Base-by-base conservation (phyloP, 92 coral and sea anemone genomes). In the Metridium senile region DNA sequence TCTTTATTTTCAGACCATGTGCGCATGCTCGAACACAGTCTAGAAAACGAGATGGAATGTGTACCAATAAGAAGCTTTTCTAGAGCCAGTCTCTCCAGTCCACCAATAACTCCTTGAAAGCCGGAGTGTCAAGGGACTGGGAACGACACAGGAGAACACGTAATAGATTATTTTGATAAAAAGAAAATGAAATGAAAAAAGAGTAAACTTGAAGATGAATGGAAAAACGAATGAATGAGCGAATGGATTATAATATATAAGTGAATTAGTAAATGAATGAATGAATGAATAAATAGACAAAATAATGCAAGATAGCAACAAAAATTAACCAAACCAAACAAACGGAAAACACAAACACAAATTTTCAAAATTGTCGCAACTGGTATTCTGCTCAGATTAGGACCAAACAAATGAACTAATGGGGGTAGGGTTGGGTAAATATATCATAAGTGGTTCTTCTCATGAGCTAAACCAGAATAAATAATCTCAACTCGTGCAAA, bases 1-100 rank as follows among this genome's bases (percentile, higher is more conserved):
- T 39, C 13, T 39, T 39, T 4, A 39, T 39, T 39, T 39, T 19
- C 74, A 90, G 96, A 90, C 7, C 96, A 90, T 72, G 80, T 90
- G 61, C 70, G 29, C 62, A 78, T 87, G 46, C 80, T 90, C 58
- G 83, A 87, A 76, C 75, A 84, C 28, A 90, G 83, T 69, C 30
- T 87, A 22, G 89, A 78, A 33, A 58, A 35, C n/a, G 83, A 78
- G 46, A 2, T 32, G 59, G 83, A 78, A 56, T 67, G 83, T 45
- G 22, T 78, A 20, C 83, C 83, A 54, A 65, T 78, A n/a, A 70
- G 75, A 20, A 78, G 83, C 35, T 70, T 70, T 19, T 78, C 83
- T 29, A 27, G 83, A 26, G 30, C 70, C 33, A 78, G 83, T 29
- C 68, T 68, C 25, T 30, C 69, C 34, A 68, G 75, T 46, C 68